Evolutionary conservation across 2,888 invertebrate species (phyloP).

Genomic region (Tholera decimalis): DNA sequence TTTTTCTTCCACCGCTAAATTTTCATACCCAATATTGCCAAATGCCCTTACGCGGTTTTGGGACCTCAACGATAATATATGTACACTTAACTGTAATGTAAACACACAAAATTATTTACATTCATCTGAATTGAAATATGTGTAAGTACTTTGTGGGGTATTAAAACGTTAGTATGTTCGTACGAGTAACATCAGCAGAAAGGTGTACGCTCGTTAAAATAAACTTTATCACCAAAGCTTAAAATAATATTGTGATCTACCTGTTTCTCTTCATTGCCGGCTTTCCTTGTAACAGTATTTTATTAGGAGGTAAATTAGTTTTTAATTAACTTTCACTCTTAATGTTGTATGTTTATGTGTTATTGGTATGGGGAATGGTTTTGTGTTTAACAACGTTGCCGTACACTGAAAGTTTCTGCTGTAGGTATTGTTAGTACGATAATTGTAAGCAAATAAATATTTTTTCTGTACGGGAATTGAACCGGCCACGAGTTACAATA

Average conservation of each 20-base stretch:
- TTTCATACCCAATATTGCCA: too few relatives aligned
- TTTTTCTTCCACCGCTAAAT: too few relatives aligned
- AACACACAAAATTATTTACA: constrained; percentile 22
- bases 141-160: constrained; percentile 47
- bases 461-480: too few relatives aligned
- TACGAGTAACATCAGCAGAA: constrained; percentile 13
- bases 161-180: constrained; percentile 41
- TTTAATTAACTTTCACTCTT: constrained; percentile 9
- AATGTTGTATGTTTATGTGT: neutral
- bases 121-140: constrained; percentile 20
- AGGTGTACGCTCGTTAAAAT: constrained; percentile 50
- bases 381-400: too few relatives aligned
- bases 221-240: constrained; percentile 49
- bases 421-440: too few relatives aligned
- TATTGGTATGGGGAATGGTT: neutral
- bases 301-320: constrained; percentile 27
- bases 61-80: too few relatives aligned
- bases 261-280: constrained; percentile 37
- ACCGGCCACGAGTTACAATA: too few relatives aligned
- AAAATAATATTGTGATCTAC: constrained; percentile 42
- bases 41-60: too few relatives aligned
- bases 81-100: too few relatives aligned
- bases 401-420: too few relatives aligned
- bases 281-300: constrained; percentile 24
- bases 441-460: too few relatives aligned